These are phyloP conservation scores for Callipepla californica DNA, from an alignment of 2,113 vertebrate genomes.

Conservation along the genomic window DNA sequence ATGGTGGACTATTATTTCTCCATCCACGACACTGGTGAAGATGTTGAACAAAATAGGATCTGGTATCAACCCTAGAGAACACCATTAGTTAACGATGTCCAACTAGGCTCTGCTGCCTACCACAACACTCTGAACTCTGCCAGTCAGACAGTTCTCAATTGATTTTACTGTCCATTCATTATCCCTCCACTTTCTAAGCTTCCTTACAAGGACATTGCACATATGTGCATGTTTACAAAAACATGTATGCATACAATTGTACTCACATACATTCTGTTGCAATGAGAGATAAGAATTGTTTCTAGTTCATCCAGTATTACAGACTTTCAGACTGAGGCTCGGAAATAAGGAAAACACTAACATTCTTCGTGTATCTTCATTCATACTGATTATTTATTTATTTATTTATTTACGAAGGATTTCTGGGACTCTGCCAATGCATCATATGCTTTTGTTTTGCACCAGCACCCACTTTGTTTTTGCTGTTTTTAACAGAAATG, in stretches of 20 bases:
- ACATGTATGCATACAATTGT: too few relatives aligned
- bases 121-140: too few relatives aligned
- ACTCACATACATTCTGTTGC: neutral
- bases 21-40: too few relatives aligned
- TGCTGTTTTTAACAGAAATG: neutral
- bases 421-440: neutral
- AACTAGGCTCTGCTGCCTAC: too few relatives aligned
- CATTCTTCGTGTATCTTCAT: neutral
- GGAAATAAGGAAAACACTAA: neutral
- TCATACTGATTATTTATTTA: neutral
- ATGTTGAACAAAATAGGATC: too few relatives aligned
- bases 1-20: too few relatives aligned
- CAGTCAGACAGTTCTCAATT: too few relatives aligned
- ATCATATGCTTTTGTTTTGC: neutral
- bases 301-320: neutral
- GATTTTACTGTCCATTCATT: too few relatives aligned
- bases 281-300: neutral
- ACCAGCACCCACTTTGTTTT: neutral
- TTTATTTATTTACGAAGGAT: neutral
- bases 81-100: too few relatives aligned
- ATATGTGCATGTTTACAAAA: accelerated
- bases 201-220: neutral
- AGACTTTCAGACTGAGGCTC: neutral
- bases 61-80: too few relatives aligned
- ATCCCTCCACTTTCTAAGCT: too few relatives aligned